These are phyloP conservation scores for Calidris pygmaea DNA, from an alignment of 2,113 vertebrate species.

Conservation along the genomic window DNA sequence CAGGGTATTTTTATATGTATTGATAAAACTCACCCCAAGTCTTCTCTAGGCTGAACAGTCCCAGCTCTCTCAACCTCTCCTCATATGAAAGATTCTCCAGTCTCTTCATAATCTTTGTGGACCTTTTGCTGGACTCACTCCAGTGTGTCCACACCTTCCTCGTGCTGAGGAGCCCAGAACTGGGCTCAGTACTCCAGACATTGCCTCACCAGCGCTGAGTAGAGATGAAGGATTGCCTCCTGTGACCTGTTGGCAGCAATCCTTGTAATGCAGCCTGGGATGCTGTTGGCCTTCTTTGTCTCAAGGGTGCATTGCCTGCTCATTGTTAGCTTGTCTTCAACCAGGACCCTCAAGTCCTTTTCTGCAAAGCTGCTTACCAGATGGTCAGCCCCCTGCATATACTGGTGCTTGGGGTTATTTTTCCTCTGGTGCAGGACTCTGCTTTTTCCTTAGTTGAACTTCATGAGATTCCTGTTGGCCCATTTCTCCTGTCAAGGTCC, in stretches of 20 bases:
- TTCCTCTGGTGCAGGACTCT: neutral
- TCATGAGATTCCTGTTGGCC: neutral
- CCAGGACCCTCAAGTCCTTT: neutral
- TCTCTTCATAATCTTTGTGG: neutral
- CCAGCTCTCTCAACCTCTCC: neutral
- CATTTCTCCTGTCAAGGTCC: neutral
- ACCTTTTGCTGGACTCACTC: neutral
- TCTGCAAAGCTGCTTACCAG: neutral
- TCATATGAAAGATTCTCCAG: neutral
- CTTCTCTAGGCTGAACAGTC: neutral
- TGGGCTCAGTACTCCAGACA: neutral
- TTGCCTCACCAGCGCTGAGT: neutral
- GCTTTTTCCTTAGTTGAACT: neutral
- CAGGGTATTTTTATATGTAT: neutral
- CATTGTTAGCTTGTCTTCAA: neutral
- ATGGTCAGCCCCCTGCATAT: neutral
- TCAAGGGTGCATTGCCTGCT: neutral
- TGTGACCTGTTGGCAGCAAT: neutral
- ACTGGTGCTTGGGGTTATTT: neutral
- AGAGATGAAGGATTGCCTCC: neutral
- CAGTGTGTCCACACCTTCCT: neutral
- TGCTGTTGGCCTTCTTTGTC: neutral
- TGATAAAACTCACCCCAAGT: neutral
- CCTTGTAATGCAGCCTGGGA: neutral
- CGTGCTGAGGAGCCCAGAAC: neutral